Evolutionary conservation across 2,113 vertebrate genomes (phyloP).

Genomic region (Grus americana): DNA sequence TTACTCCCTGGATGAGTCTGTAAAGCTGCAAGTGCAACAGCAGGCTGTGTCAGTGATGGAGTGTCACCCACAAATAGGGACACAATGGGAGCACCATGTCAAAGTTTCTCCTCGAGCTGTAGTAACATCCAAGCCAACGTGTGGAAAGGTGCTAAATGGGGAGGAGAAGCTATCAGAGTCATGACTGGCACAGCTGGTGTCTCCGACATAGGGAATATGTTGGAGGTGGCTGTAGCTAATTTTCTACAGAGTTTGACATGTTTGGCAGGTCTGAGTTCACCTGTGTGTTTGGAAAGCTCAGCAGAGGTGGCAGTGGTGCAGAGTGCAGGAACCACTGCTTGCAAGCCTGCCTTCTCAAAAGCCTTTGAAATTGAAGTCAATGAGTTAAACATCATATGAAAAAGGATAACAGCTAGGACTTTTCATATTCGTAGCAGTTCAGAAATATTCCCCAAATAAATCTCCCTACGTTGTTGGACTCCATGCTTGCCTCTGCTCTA

Average conservation of each 20-base stretch:
- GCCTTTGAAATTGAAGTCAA: background rate
- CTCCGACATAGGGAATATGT: background rate
- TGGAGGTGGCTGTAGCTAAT: background rate
- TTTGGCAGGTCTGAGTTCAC: background rate
- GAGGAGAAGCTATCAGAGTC: background rate
- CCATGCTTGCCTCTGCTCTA: background rate
- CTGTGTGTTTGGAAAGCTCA: background rate
- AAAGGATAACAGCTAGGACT: background rate
- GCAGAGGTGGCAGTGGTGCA: background rate
- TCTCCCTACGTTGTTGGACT: background rate
- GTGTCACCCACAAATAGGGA: background rate
- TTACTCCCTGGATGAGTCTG: background rate
- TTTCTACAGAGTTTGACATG: background rate
- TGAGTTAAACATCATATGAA: background rate
- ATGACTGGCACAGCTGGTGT: background rate
- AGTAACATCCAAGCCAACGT: background rate
- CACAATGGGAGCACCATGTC: background rate
- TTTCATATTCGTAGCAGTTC: background rate
- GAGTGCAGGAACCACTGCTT: background rate
- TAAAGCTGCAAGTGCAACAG: background rate
- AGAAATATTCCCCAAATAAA: background rate
- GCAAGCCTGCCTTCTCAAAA: background rate
- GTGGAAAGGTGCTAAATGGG: background rate
- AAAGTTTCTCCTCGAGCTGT: background rate
- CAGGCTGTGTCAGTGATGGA: slow-evolving; percentile 1